Percentiles rank a stretch among this genome's conserved stretches.
These are phyloP conservation scores for Antheraea assamensis DNA, from an alignment of 2,888 invertebrate genomes.

Conservation along the genomic window DNA sequence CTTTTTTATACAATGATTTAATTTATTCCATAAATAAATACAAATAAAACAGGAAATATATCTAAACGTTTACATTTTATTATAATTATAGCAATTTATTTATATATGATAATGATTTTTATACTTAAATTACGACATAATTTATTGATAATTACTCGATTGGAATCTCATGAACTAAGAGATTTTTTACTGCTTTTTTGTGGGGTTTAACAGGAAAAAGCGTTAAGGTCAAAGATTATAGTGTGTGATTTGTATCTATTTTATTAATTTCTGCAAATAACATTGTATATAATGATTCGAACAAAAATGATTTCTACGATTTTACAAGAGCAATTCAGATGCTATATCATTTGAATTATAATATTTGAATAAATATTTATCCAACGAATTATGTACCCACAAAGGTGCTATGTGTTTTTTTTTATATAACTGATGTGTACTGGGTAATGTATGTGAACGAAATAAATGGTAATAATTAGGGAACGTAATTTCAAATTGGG, in stretches of 20 bases:
- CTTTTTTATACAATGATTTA: neutral
- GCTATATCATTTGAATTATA: too few relatives aligned
- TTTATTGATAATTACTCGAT: neutral
- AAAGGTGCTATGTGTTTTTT: too few relatives aligned
- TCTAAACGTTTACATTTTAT: neutral
- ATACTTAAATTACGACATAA: neutral
- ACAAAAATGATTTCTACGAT: too few relatives aligned
- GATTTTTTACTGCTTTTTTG: neutral
- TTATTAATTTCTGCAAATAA: neutral
- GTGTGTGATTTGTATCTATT: neutral
- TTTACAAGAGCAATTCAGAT: too few relatives aligned
- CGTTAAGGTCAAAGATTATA: neutral
- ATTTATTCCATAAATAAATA: neutral
- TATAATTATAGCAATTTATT: neutral
- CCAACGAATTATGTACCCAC: too few relatives aligned
- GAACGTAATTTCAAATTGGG: too few relatives aligned
- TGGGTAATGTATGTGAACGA: too few relatives aligned
- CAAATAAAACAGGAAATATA: neutral
- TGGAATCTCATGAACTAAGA: neutral
- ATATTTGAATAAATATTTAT: too few relatives aligned
- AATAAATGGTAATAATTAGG: too few relatives aligned
- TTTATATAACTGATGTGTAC: too few relatives aligned
- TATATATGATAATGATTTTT: neutral
- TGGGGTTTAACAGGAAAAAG: neutral
- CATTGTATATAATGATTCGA: too few relatives aligned